Percentiles rank a stretch among this genome's conserved stretches.
Evolutionary conservation across 2,113 vertebrate species (phyloP).

Genomic region (Chloebia gouldiae): DNA sequence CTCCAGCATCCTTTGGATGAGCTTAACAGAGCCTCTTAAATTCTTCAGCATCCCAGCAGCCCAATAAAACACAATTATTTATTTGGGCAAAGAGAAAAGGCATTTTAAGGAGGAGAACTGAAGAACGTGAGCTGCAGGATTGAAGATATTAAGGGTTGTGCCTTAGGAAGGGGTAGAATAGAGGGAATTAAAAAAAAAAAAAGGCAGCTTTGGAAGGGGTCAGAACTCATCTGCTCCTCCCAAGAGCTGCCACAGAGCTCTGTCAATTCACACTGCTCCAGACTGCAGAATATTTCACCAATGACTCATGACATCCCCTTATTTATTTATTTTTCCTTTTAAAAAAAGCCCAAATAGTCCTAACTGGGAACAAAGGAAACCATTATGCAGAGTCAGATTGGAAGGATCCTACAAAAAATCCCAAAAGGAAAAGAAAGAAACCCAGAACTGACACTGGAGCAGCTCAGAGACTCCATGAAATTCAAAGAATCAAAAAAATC

Average conservation of each 20-base stretch:
- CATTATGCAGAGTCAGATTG: background rate
- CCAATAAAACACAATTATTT: background rate
- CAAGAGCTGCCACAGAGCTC: background rate
- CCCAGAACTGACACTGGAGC: background rate
- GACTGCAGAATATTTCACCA: background rate
- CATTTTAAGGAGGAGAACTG: background rate
- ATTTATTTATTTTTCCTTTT: background rate
- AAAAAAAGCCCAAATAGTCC: conserved; percentile 10
- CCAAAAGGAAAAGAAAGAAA: conserved; percentile 9
- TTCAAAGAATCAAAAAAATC: background rate
- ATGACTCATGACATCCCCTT: conserved; percentile 37
- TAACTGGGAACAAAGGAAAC: conserved; percentile 42
- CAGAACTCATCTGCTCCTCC: background rate
- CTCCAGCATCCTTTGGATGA: background rate
- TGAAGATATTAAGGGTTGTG: background rate
- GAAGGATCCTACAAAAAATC: background rate
- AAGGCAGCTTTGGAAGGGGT: background rate
- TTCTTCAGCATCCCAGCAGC: background rate
- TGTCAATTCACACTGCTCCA: background rate
- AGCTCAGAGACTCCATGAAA: background rate
- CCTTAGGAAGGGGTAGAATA: background rate
- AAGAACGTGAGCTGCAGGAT: background rate
- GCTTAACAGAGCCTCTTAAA: background rate
- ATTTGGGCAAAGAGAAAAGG: background rate
- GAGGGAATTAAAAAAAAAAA: background rate